Evolutionary conservation across 1,140 invertebrate species (phyloP).

Genomic region (Amphibalanus amphitrite): DNA sequence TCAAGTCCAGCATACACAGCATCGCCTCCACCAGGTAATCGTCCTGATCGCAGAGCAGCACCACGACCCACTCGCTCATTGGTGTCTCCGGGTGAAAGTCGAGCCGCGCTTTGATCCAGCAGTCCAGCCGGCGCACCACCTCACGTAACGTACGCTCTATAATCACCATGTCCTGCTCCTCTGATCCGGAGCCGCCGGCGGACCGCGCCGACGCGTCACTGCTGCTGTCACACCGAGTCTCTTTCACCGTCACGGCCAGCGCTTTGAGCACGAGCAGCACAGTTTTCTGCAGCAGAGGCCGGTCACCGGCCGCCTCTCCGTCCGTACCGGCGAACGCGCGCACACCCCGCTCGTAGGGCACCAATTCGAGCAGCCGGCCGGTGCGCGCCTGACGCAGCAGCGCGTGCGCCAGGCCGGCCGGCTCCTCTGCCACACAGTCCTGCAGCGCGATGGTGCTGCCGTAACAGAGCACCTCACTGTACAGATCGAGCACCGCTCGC

Average conservation of each 20-base stretch:
- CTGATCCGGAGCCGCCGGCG: too few relatives aligned
- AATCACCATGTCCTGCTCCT: conserved; percentile 66
- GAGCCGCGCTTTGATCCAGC: conserved; percentile 55
- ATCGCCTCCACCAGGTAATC: too few relatives aligned
- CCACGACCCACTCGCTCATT: conserved; percentile 68
- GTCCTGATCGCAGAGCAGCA: conserved; percentile 71
- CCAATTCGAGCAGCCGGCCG: conserved; percentile 49
- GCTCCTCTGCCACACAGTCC: too few relatives aligned
- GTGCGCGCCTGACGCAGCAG: conserved; percentile 69
- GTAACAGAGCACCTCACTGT: conserved; percentile 76
- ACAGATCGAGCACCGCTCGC: conserved; percentile 51
- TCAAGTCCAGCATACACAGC: conserved; percentile 74
- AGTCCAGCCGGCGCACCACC: too few relatives aligned
- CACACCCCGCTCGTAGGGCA: conserved; percentile 33
- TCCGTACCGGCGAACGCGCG: conserved; percentile 9
- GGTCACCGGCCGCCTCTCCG: conserved; percentile 27
- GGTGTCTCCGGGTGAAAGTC: conserved; percentile 72
- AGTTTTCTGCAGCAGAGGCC: conserved; percentile 58
- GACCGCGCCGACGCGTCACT: background rate
- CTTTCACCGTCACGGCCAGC: too few relatives aligned
- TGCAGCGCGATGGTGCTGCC: too few relatives aligned
- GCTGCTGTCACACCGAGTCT: conserved; percentile 55
- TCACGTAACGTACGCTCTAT: conserved; percentile 54
- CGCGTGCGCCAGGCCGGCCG: conserved; percentile 61
- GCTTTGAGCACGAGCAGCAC: too few relatives aligned